phyloP scores from a whole-genome alignment of 2,888 invertebrate genomes.

The Leptopilina drosophilae region DNA sequence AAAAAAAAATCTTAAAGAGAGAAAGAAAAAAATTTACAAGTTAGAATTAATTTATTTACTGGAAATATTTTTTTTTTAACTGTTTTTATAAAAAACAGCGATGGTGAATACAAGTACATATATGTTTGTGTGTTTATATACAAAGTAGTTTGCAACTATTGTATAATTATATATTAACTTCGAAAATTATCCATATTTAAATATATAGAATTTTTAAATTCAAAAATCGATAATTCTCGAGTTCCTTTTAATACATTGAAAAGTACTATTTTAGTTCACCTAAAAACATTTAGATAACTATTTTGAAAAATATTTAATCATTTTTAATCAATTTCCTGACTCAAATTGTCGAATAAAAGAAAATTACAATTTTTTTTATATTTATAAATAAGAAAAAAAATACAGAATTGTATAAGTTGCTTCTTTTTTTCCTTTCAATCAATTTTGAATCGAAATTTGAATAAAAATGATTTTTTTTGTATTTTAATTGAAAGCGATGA shows the following conservation, averaged over 20 bases:
- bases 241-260: conserved; percentile 35
- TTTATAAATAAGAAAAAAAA: no score
- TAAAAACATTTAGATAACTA: no score
- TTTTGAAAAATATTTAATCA: no score
- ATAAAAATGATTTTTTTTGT: background rate
- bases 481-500: conserved; percentile 23
- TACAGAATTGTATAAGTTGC: no score
- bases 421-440: background rate
- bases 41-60: conserved; percentile 45
- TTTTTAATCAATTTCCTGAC: no score
- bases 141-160: no score
- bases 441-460: background rate
- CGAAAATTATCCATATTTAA: no score
- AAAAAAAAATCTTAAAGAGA: background rate
- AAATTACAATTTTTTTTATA: no score
- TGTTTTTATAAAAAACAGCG: conserved; percentile 33
- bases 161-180: no score
- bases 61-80: conserved; percentile 21
- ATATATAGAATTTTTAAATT: no score
- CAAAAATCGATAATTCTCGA: no score
- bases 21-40: background rate
- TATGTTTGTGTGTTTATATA: background rate
- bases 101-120: conserved; percentile 17
- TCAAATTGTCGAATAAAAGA: no score
- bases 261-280: conserved; percentile 7